These are phyloP conservation scores for Zosterops pallidus DNA, from an alignment of 2,113 vertebrate genomes.

Conservation along the genomic window DNA sequence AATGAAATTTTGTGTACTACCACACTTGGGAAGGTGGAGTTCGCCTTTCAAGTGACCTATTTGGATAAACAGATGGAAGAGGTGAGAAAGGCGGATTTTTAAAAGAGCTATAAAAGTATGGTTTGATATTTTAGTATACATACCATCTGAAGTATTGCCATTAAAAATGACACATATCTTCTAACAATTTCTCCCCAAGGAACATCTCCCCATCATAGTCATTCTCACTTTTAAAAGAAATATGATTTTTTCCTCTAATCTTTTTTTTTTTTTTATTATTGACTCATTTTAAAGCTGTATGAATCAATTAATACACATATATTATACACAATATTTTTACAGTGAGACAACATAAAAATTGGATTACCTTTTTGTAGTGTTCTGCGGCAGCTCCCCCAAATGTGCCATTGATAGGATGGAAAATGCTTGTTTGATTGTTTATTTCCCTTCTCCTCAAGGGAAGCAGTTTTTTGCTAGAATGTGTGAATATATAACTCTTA, in stretches of 20 bases:
- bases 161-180: neutral
- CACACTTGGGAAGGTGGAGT: neutral
- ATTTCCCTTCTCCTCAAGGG: neutral
- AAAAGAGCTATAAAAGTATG: neutral
- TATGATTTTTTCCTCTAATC: neutral
- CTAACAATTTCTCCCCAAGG: neutral
- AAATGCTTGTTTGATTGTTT: neutral
- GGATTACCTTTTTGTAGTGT: neutral
- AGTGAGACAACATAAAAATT: neutral
- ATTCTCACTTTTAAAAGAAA: neutral
- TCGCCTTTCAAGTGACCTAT: neutral
- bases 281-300: neutral
- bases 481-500: conserved; percentile 18
- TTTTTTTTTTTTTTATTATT: neutral
- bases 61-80: neutral
- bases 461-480: neutral
- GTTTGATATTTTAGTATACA: neutral
- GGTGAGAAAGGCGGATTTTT: neutral
- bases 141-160: neutral
- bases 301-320: neutral
- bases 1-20: neutral
- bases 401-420: neutral
- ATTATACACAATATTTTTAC: neutral
- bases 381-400: neutral
- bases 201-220: neutral